A percentile compares a stretch with the other conserved stretches of the same genome.
Evolutionary conservation across 2,797 vertebrate species (phyloP).

Genomic region (Cottoperca gobio): DNA sequence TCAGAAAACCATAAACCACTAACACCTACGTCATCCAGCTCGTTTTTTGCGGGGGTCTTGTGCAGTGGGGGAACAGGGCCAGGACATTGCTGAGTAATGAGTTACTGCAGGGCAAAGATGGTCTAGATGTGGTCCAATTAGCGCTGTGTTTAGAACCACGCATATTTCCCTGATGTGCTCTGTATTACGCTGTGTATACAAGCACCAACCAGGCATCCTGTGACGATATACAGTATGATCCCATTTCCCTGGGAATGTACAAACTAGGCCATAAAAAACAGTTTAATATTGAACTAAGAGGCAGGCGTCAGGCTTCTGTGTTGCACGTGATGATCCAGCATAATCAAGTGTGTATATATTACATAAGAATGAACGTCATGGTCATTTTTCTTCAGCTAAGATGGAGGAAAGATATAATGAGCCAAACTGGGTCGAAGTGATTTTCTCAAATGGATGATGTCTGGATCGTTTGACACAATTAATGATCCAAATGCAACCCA

Average conservation of each 20-base stretch:
- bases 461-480: neutral
- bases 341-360: slow-evolving; percentile 19
- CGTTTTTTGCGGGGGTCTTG: slow-evolving; percentile 41
- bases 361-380: slow-evolving; percentile 12
- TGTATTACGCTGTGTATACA: slow-evolving; percentile 57
- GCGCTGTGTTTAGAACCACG: slow-evolving; percentile 68
- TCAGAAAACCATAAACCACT: slow-evolving; percentile 52
- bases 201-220: slow-evolving; percentile 40
- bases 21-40: slow-evolving; percentile 67
- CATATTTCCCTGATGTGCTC: slow-evolving; percentile 65
- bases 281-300: slow-evolving; percentile 21
- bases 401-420: slow-evolving; percentile 2
- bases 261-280: slow-evolving; percentile 12
- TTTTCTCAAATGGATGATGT: neutral
- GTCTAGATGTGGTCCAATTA: slow-evolving; percentile 77
- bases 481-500: neutral
- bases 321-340: neutral
- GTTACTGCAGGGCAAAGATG: slow-evolving; percentile 69
- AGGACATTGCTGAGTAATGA: slow-evolving; percentile 75
- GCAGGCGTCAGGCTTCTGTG: neutral
- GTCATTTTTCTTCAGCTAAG: neutral
- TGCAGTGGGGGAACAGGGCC: slow-evolving; percentile 51
- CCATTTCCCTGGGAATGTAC: slow-evolving; percentile 24
- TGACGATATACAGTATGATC: slow-evolving; percentile 27
- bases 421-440: neutral